These are phyloP conservation scores for Chionis minor DNA, from an alignment of 2,113 vertebrate genomes.

Conservation along the genomic window DNA sequence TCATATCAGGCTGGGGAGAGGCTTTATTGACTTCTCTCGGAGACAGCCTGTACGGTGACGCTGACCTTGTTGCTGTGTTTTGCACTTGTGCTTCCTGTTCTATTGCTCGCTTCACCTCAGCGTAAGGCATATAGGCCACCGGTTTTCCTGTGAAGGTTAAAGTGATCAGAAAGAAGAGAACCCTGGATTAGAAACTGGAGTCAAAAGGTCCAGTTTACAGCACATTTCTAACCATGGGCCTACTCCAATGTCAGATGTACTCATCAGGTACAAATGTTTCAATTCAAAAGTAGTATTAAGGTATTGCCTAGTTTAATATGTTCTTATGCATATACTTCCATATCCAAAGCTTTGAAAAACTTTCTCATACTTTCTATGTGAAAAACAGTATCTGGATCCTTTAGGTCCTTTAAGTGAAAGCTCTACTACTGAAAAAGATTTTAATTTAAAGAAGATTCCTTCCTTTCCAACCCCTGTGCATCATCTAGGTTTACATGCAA, in stretches of 20 bases:
- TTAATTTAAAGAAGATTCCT: background rate
- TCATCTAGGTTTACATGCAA: background rate
- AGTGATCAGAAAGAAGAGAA: constrained; percentile 41
- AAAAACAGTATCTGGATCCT: background rate
- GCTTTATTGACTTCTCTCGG: constrained; percentile 85
- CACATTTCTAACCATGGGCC: background rate
- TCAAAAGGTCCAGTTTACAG: constrained; percentile 28
- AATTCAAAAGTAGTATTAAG: background rate
- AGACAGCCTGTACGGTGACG: constrained; percentile 85
- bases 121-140: constrained; percentile 84
- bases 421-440: background rate
- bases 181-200: constrained; percentile 3
- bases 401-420: background rate
- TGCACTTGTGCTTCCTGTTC: constrained; percentile 84
- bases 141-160: constrained; percentile 81
- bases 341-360: background rate
- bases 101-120: constrained; percentile 84
- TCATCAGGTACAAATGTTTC: background rate
- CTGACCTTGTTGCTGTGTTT: constrained; percentile 75
- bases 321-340: background rate
- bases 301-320: background rate
- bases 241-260: background rate
- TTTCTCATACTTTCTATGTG: background rate
- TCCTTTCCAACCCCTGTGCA: background rate
- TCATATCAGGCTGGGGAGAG: constrained; percentile 82